phyloP scores from a whole-genome alignment of 1,140 invertebrate genomes.

The Telenomus remus region DNA sequence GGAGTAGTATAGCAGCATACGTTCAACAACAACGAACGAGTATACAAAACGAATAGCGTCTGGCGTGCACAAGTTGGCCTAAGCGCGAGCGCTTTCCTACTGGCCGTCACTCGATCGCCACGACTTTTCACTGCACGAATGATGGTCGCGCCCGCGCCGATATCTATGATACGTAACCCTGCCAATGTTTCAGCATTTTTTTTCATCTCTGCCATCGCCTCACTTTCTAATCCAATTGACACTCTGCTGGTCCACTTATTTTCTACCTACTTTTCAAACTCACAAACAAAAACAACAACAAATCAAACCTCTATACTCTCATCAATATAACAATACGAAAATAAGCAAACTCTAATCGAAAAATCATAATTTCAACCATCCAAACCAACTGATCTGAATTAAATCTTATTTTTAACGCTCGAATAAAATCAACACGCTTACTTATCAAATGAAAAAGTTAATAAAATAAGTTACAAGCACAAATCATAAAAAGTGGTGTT shows the following conservation, averaged over 20 bases:
- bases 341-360: too few relatives aligned
- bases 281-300: too few relatives aligned
- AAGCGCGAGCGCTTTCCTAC: constrained; percentile 73
- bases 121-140: constrained; percentile 64
- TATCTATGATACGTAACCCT: constrained; percentile 58
- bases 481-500: too few relatives aligned
- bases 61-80: constrained; percentile 64
- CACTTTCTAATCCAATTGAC: constrained; percentile 40
- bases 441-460: too few relatives aligned
- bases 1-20: constrained; percentile 24
- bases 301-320: too few relatives aligned
- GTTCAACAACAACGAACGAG: constrained; percentile 40
- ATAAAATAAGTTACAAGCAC: too few relatives aligned
- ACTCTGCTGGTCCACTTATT: constrained; percentile 23
- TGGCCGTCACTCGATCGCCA: constrained; percentile 64
- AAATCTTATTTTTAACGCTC: too few relatives aligned
- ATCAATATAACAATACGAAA: too few relatives aligned
- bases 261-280: constrained; percentile 1
- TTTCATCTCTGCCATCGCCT: constrained; percentile 15
- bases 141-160: constrained; percentile 64
- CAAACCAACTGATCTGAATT: too few relatives aligned
- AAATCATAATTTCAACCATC: too few relatives aligned
- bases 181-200: constrained; percentile 39
- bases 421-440: too few relatives aligned
- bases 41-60: constrained; percentile 26